phyloP scores from a whole-genome alignment of 2,888 invertebrate species.

The Lissonota sp. region DNA sequence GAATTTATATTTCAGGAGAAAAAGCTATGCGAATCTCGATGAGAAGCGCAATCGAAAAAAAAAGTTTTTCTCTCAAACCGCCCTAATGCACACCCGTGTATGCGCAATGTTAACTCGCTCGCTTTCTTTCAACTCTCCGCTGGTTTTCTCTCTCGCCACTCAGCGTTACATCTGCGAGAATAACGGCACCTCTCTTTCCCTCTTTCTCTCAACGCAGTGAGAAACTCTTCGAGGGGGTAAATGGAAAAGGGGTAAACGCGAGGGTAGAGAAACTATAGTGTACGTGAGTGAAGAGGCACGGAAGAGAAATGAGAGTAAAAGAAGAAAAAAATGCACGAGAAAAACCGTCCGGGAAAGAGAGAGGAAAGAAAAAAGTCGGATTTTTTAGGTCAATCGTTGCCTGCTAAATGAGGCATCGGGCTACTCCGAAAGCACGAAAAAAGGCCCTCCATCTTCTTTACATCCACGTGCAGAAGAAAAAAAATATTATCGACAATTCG shows the following conservation, averaged over 20 bases:
- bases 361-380: slow-evolving; percentile 63
- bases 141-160: slow-evolving; percentile 59
- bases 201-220: slow-evolving; percentile 16
- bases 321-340: slow-evolving; percentile 16
- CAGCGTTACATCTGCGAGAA: slow-evolving; percentile 56
- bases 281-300: slow-evolving; percentile 43
- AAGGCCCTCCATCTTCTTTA: slow-evolving; percentile 56
- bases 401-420: slow-evolving; percentile 75
- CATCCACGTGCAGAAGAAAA: background rate
- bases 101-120: slow-evolving; percentile 42
- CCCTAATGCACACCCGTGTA: background rate
- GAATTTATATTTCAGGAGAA: no score
- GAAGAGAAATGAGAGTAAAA: slow-evolving; percentile 47
- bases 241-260: slow-evolving; percentile 63
- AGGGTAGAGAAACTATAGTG: slow-evolving; percentile 45
- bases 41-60: no score
- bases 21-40: no score
- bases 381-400: slow-evolving; percentile 78
- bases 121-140: slow-evolving; percentile 38
- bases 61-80: no score
- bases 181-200: slow-evolving; percentile 38
- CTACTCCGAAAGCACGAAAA: slow-evolving; percentile 70
- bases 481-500: background rate
- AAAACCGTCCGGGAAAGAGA: slow-evolving; percentile 8
- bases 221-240: slow-evolving; percentile 52